A percentile compares a stretch with the other conserved stretches of the same genome.
phyloP scores from a whole-genome alignment of 1,140 invertebrate species.

The Anoplolepis gracilipes region DNA sequence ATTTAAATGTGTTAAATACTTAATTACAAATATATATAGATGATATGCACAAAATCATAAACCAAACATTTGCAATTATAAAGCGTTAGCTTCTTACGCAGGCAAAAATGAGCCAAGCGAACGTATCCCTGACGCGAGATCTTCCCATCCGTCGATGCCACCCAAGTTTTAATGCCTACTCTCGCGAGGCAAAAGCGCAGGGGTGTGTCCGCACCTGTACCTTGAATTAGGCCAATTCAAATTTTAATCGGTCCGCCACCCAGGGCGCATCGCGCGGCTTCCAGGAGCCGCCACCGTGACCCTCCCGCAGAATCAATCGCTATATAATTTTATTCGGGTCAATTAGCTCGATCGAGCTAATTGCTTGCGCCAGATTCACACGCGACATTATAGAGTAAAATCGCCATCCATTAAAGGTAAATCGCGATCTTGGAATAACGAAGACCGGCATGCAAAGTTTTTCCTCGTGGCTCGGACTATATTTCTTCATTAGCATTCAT shows the following conservation, averaged over 20 bases:
- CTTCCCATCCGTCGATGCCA: slow-evolving; percentile 44
- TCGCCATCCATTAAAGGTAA: background rate
- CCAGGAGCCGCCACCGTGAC: slow-evolving; percentile 30
- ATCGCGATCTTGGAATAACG: slow-evolving; percentile 25
- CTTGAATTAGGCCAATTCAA: slow-evolving; percentile 72
- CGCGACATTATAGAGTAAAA: background rate
- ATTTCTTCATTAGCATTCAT: slow-evolving; percentile 49
- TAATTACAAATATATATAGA: background rate
- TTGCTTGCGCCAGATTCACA: slow-evolving; percentile 17
- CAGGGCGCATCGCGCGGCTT: slow-evolving; percentile 48
- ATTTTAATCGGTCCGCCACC: slow-evolving; percentile 71
- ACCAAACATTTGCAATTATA: slow-evolving; percentile 33
- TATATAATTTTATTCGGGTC: slow-evolving; percentile 47
- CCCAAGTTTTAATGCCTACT: slow-evolving; percentile 56
- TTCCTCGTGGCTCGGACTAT: background rate
- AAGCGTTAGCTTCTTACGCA: slow-evolving; percentile 21
- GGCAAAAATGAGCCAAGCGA: slow-evolving; percentile 1
- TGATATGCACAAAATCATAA: slow-evolving; percentile 5
- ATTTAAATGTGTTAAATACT: background rate
- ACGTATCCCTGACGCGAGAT: slow-evolving; percentile 32
- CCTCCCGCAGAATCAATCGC: slow-evolving; percentile 38
- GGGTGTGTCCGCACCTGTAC: slow-evolving; percentile 60
- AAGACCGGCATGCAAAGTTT: slow-evolving; percentile 3
- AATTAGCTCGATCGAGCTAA: slow-evolving; percentile 53
- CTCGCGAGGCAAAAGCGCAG: slow-evolving; percentile 51